Conservation (phyloP, 2,113 vertebrate genomes). For the Dipodomys spectabilis region DNA sequence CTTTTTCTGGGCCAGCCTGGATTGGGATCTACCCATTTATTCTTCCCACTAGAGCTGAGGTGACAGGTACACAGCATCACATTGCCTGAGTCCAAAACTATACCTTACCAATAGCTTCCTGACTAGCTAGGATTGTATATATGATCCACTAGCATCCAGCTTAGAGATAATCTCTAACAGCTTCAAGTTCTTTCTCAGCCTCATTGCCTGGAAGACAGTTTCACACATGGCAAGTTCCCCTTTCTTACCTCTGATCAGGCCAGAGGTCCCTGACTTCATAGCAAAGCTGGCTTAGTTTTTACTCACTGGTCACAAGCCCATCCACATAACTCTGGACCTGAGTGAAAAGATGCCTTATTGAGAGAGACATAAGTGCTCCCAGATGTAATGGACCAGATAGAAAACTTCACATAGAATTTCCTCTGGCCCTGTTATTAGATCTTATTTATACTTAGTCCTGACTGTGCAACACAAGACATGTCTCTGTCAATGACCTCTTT, state of each 20-base stretch:
- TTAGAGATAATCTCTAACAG: not conserved
- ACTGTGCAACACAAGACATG: not conserved
- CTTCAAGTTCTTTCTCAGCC: not conserved
- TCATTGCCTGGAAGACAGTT: not conserved
- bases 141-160: too few species aligned
- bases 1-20: too few species aligned
- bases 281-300: not conserved
- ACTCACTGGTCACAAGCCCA: not conserved
- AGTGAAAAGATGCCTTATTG: not conserved
- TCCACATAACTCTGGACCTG: not conserved
- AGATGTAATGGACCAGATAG: not conserved
- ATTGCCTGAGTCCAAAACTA: too few species aligned
- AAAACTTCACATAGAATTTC: not conserved
- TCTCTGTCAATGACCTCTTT: not conserved
- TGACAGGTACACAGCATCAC: too few species aligned
- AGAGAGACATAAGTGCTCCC: rapidly evolving
- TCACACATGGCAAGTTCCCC: not conserved
- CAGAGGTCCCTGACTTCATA: not conserved
- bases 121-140: too few species aligned
- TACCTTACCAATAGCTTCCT: too few species aligned
- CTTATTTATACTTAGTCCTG: not conserved
- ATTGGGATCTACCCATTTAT: too few species aligned
- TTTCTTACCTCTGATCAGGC: not conserved
- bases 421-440: too few species aligned
- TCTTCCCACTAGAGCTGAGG: too few species aligned